Base-by-base conservation (phyloP, 1,140 invertebrate species). In the Lepidurus couesii region DNA sequence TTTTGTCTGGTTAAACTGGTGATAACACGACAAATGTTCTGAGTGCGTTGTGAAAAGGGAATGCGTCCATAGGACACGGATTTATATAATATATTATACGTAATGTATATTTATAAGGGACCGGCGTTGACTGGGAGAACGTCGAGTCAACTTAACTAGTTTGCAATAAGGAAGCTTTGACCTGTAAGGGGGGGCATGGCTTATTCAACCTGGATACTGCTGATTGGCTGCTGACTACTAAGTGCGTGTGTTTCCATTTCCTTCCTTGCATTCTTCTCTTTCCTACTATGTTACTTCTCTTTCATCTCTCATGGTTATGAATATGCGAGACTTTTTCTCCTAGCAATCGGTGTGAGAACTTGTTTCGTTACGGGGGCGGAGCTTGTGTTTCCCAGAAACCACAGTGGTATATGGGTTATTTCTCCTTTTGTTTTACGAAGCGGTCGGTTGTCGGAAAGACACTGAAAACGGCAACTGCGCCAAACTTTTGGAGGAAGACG, bases 191-290 rank as follows among this genome's bases (percentile, higher is more conserved):
- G 13, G 53, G 10, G 53, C n/a, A 21, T 16, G 53, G 53, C 53
- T 65, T 65, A 65, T 65, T 65, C 53, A 65, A 65, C 53, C 53
- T 65, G 53, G 53, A 65, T 65, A 65, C 53, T 65, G 53, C 53
- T 65, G 9, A 65, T 65, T 65, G 53, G 53, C 53, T 65, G 53
- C 53, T 65, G 53, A 65, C 53, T 65, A 65, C n/a, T 5, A 65
- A 13, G 53, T 65, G 53, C 53, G 53, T 65, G 53, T 65, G 53
- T 65, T 13, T 34, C 34, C 34, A 4, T 65, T 9, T 65, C 16
- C 13, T 7, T 65, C 16, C 6, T 7, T 65, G 53, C 13, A 47
- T 47, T 10, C 16, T 11, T 10, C 10, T 47, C 10, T 47, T 11
- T 13, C 21, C 21, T 9, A 21, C 53, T 65, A 65, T 65, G 16